Base-by-base conservation (phyloP, 2,888 invertebrate genomes). In the Drosophila vallismaia region DNA sequence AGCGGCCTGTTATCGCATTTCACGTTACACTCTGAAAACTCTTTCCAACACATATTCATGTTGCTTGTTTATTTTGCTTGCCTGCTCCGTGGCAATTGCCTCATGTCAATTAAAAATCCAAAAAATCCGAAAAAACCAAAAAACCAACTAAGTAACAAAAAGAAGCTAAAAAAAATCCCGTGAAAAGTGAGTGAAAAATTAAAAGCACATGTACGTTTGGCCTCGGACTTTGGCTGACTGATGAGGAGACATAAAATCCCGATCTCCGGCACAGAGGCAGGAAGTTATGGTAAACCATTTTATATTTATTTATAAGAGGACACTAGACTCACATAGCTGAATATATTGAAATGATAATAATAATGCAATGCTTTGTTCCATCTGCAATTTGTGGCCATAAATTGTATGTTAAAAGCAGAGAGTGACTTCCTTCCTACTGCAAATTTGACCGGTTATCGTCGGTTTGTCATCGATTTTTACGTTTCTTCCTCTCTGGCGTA, bases 11-110 rank as follows among this genome's bases (percentile, higher is more conserved):
- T 82, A 79, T 70, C 79, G 76, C 73, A 76, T 73, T 79, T 79
- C 62, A 56, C 75, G 82, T 80, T 84, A 82, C 79, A 83, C 80
- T 84, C 79, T 84, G 56, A 80, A 83, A 74, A 84, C 57, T 82
- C 78, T 83, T 66, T 66, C 69, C 66, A 69, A 70, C 46, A 57
- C 38, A 63, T 45, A 70, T 70, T 68, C 7, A 42, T 67, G 26
- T 58, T 54, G 60, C 71, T 57, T 71, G 51, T 77, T 77, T 66
- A 51, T 31, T 57, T 36, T 57, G 42, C 48, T 57, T 48, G 56
- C 49, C 24, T 33, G 48, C 64, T 24, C 42, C 38, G 51, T 19
- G 19, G 49, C 76, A 60, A 77, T 79, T 83, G 66, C 81, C 42
- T 50, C 77, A 79, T 57, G 77, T 71, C 81, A 83, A 83, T 82